Conservation (phyloP, 1,140 invertebrate genomes). For the Eriosoma lanigerum region DNA sequence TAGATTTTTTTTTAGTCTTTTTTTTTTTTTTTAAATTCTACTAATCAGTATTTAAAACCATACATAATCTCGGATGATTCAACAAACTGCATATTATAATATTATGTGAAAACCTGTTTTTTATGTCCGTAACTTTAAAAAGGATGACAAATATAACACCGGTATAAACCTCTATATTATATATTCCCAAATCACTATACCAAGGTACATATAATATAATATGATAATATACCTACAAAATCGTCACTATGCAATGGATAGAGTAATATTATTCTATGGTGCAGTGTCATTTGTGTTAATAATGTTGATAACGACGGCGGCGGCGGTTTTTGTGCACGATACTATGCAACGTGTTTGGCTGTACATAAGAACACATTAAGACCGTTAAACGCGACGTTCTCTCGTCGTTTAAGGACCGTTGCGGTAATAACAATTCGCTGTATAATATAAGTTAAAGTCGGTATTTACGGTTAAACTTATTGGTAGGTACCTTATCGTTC, state of each 20-base stretch:
- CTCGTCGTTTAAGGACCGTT: not conserved
- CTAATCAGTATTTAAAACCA: too few species aligned
- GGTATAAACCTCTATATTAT: too few species aligned
- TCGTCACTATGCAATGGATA: too few species aligned
- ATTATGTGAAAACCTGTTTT: too few species aligned
- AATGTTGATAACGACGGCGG: slow-evolving; percentile 28
- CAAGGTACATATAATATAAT: not conserved
- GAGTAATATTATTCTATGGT: too few species aligned
- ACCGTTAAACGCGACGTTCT: slow-evolving; percentile 2
- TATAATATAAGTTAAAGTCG: not conserved
- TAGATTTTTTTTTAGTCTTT: too few species aligned
- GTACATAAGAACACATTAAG: slow-evolving; percentile 2
- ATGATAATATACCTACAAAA: not conserved
- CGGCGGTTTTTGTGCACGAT: too few species aligned
- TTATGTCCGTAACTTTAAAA: too few species aligned
- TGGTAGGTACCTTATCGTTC: slow-evolving; percentile 9
- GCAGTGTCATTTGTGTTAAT: slow-evolving; percentile 24
- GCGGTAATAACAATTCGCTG: slow-evolving; percentile 15
- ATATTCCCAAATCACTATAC: not conserved
- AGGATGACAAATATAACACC: too few species aligned
- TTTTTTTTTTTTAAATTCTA: too few species aligned
- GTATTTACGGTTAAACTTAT: not conserved
- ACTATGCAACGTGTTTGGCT: not conserved
- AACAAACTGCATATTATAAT: too few species aligned
- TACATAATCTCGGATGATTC: too few species aligned